phyloP scores from a whole-genome alignment of 2,797 vertebrate species.

The Triplophysa bombifrons region DNA sequence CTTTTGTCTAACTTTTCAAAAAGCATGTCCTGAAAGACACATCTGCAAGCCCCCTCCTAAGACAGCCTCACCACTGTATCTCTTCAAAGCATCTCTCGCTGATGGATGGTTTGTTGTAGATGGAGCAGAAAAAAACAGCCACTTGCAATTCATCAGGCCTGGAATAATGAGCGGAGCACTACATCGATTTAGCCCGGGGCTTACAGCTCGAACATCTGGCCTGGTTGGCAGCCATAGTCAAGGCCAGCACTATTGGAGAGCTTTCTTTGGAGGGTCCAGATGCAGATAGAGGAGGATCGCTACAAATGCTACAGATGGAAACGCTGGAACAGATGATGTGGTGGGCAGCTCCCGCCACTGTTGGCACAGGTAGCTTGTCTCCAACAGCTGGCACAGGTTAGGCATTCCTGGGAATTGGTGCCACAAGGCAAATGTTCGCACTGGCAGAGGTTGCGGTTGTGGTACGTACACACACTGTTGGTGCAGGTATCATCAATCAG shows the following conservation, averaged over 20 bases:
- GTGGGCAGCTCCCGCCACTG: constrained; percentile 90
- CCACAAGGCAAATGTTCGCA: constrained; percentile 99
- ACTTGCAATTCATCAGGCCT: constrained; percentile 86
- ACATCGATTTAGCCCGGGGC: constrained; percentile 96
- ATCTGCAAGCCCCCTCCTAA: constrained; percentile 56
- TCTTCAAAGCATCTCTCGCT: constrained; percentile 51
- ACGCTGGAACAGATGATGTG: constrained; percentile 95
- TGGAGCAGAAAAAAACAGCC: constrained; percentile 57
- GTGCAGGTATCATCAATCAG: constrained; percentile 80
- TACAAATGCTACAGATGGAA: constrained; percentile 96
- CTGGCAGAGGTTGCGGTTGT: constrained; percentile 89
- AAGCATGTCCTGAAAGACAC: constrained; percentile 55
- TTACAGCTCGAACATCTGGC: constrained; percentile 99
- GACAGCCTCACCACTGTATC: constrained; percentile 48
- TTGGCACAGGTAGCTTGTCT: constrained; percentile 99
- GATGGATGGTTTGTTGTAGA: constrained; percentile 59
- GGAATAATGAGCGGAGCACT: constrained; percentile 96
- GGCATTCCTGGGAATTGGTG: constrained; percentile 99
- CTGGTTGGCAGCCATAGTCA: constrained; percentile 92
- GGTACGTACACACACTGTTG: constrained; percentile 85
- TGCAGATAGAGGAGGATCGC: constrained; percentile 95
- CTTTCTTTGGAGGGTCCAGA: constrained; percentile 96
- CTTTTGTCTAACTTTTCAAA: constrained; percentile 40
- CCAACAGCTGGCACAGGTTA: constrained; percentile 99
- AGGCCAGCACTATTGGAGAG: constrained; percentile 93